Conservation (phyloP, 2,888 invertebrate genomes). For the Sphecodes monilicornis region DNA sequence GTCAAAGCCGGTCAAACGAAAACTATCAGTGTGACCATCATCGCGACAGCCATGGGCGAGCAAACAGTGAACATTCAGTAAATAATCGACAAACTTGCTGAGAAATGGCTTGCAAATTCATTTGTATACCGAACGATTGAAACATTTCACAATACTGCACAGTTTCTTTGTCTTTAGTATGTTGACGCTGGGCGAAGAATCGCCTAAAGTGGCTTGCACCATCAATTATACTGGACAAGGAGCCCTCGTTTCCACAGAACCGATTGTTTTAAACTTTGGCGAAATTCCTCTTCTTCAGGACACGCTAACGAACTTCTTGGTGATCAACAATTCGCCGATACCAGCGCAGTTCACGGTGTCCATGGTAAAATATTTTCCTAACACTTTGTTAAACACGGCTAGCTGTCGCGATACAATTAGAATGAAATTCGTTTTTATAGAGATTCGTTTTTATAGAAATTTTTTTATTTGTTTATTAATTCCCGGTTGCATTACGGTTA, state of each 20-base stretch:
- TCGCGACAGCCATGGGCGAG: constrained; percentile 84
- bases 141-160: neutral
- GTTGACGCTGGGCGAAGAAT: constrained; percentile 84
- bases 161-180: constrained; percentile 65
- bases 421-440: too few relatives aligned
- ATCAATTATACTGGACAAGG: constrained; percentile 87
- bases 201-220: constrained; percentile 82
- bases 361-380: constrained; percentile 76
- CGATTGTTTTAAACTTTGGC: constrained; percentile 88
- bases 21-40: constrained; percentile 84
- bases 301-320: constrained; percentile 85
- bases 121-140: neutral
- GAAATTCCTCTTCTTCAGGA: constrained; percentile 86
- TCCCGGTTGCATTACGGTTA: too few relatives aligned
- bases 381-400: neutral
- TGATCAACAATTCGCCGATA: constrained; percentile 90
- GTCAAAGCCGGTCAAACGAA: constrained; percentile 84
- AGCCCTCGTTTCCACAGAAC: constrained; percentile 88
- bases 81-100: neutral
- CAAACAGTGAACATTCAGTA: constrained; percentile 78
- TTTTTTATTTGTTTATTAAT: too few relatives aligned
- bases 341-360: constrained; percentile 86
- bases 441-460: too few relatives aligned
- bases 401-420: too few relatives aligned
- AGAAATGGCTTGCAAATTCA: neutral